Conservation (phyloP, 2,888 invertebrate species). For the Volucella bombylans region DNA sequence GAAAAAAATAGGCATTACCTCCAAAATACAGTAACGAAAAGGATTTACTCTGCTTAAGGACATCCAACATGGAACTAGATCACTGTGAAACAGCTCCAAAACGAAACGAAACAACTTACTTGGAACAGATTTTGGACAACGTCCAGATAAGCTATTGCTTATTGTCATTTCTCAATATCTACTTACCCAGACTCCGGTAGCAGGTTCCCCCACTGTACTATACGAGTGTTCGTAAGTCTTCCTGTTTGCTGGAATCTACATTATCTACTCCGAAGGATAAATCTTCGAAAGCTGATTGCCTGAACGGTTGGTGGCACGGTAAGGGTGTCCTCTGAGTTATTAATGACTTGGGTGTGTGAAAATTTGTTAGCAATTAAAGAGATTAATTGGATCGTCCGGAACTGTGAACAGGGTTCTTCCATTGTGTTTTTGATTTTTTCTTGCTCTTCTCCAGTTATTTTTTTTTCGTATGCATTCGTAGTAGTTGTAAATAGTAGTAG, state of each 20-base stretch:
- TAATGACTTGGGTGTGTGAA: conserved; percentile 74
- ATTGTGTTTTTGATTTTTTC: conserved; percentile 58
- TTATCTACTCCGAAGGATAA: conserved; percentile 39
- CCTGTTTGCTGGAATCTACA: conserved; percentile 7
- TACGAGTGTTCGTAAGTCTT: conserved; percentile 6
- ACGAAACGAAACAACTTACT: not conserved
- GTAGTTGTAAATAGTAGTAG: conserved; percentile 33
- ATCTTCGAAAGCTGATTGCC: conserved; percentile 66
- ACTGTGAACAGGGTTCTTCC: conserved; percentile 72
- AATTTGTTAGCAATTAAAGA: conserved; percentile 77
- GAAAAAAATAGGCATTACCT: not conserved
- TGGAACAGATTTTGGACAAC: conserved; percentile 45
- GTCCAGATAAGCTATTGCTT: conserved; percentile 62
- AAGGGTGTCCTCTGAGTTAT: conserved; percentile 68
- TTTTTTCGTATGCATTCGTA: conserved; percentile 63
- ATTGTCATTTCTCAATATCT: conserved; percentile 58
- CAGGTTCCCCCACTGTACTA: conserved; percentile 22
- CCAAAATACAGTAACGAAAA: not conserved
- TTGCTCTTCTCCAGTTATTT: not conserved
- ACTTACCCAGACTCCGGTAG: conserved; percentile 31
- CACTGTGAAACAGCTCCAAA: not conserved
- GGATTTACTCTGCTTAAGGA: not conserved
- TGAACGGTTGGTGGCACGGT: conserved; percentile 33
- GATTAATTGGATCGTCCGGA: conserved; percentile 75
- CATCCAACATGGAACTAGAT: not conserved